Evolutionary conservation across 2,888 invertebrate genomes (phyloP), one percentile per base, ranked within the genome.

Genomic region (Drosophila austrosaltans): DNA sequence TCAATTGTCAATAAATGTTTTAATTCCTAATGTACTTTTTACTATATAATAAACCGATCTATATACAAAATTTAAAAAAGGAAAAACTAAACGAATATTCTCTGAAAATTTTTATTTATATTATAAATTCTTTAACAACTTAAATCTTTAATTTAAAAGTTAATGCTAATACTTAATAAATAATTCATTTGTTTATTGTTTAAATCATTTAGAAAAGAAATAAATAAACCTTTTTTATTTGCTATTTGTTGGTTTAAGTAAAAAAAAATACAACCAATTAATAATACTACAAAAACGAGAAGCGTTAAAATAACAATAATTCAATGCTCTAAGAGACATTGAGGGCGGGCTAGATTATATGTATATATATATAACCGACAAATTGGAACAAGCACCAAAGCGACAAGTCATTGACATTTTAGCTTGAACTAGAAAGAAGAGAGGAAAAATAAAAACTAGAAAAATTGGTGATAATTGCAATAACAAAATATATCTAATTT

Each of bases 281-380:
- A 83, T 83, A 85, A 85, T 75, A 25, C 25, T 48, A 48, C 70
- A 69, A 69, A 69, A 70, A 16, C 16, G 73, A 87, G 75, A 73
- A 81, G 81, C 78, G 73, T 76, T 78, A 74, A 82, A 77, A 80
- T 30, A 57, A 57, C 36, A 64, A 16, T 16, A 16, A 16, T 83
- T 76, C 83, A 87, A 88, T 84, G 89, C 82, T 88, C 53, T 61
- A 53, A 86, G 87, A 79, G 81, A 72, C 87, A 85, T 86, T 73
- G 89, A 86, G 89, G 84, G 87, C 85, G 87, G 75, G 48, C 57
- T 48, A 63, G 53, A 28, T 65, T 53, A 65, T 36, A 32, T 59
- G 30, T 40, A 36, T 48, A 30, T 30, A 48, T 58, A 39, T 44
- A 66, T 63, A 56, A 53, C 56, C 68, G 72, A 74, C 73, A 73